Conservation (phyloP, 2,797 vertebrate species). For the Anguilla marmorata region DNA sequence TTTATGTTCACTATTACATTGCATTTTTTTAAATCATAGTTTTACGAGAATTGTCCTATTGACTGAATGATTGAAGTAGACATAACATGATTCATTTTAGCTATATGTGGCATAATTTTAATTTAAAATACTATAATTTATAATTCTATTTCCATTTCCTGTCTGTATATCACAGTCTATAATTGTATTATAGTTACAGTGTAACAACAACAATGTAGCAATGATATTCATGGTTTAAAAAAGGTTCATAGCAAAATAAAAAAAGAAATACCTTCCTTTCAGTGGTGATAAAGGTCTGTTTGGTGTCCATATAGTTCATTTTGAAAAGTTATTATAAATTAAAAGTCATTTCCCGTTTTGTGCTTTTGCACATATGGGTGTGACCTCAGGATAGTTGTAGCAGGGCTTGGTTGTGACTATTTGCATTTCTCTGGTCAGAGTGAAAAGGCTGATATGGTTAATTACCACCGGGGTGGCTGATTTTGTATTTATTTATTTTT, state of each 20-base stretch:
- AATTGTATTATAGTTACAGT: slow-evolving; percentile 16
- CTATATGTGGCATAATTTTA: no score
- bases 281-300: background rate
- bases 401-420: background rate
- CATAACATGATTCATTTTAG: no score
- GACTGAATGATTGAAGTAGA: background rate
- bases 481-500: no score
- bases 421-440: background rate
- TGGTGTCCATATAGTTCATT: background rate
- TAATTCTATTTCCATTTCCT: background rate
- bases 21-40: background rate
- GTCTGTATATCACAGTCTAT: background rate
- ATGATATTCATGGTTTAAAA: slow-evolving; percentile 9
- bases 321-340: background rate
- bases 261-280: background rate
- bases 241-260: background rate
- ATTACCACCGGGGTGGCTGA: no score
- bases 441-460: no score
- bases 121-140: background rate
- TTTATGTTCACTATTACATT: no score
- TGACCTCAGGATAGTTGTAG: background rate
- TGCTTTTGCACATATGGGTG: background rate
- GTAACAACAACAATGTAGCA: slow-evolving; percentile 24
- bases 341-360: background rate
- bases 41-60: background rate